Percentiles rank a stretch among this genome's conserved stretches.
These are phyloP conservation scores for Apamea epomidion DNA, from an alignment of 2,888 invertebrate genomes.

Conservation along the genomic window DNA sequence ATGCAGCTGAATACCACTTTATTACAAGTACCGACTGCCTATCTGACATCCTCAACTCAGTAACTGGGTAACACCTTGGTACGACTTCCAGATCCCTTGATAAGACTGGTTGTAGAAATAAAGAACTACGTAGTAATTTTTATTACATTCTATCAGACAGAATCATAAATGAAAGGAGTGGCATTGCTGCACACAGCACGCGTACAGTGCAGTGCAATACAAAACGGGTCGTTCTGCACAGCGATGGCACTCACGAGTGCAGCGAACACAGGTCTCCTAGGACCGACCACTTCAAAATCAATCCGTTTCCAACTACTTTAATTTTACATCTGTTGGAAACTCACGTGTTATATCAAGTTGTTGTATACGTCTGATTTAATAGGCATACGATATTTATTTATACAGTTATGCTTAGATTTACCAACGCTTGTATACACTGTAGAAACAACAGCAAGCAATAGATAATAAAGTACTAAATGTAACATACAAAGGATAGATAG, in stretches of 20 bases:
- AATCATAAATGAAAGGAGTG: background rate
- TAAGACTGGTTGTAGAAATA: background rate
- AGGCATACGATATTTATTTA: background rate
- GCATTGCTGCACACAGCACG: background rate
- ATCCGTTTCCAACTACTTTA: slow-evolving; percentile 3
- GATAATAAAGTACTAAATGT: background rate
- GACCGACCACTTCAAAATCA: slow-evolving; percentile 15
- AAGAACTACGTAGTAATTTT: background rate
- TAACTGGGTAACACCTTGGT: background rate
- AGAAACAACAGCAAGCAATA: background rate
- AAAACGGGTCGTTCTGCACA: background rate
- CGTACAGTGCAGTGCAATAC: background rate
- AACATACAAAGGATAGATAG: background rate
- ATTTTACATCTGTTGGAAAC: slow-evolving; percentile 19
- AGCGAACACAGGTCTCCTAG: background rate
- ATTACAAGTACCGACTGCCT: background rate
- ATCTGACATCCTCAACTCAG: background rate
- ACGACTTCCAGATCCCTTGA: background rate
- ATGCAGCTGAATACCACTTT: background rate
- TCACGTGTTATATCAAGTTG: background rate
- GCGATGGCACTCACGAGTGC: background rate
- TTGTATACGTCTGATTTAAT: background rate
- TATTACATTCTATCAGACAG: slow-evolving; percentile 2
- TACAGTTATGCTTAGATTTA: background rate
- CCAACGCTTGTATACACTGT: background rate